phyloP scores from a whole-genome alignment of 2,888 invertebrate species.

The Lumbricus terrestris region DNA sequence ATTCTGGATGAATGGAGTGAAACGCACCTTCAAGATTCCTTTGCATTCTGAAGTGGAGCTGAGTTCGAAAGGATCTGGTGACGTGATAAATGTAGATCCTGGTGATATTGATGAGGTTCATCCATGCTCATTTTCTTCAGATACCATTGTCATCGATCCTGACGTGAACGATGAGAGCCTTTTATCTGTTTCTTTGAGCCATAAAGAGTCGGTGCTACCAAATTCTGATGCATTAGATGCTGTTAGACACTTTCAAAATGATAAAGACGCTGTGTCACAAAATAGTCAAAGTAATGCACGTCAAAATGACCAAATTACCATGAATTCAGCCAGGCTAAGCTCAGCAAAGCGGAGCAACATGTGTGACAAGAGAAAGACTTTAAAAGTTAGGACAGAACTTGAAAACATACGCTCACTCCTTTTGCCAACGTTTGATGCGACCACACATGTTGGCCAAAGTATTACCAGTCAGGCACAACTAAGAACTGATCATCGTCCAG shows the following conservation, averaged over 20 bases:
- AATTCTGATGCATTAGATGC: background rate
- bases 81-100: background rate
- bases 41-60: background rate
- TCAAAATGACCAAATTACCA: background rate
- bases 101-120: background rate
- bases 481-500: background rate
- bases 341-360: background rate
- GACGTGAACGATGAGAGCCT: background rate
- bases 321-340: background rate
- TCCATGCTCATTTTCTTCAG: background rate
- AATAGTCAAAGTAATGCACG: background rate
- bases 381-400: background rate
- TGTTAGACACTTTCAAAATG: background rate
- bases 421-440: background rate
- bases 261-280: background rate
- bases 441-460: background rate
- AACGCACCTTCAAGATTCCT: background rate
- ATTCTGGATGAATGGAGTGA: conserved; percentile 11
- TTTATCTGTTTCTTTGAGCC: background rate
- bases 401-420: background rate
- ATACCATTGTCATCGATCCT: background rate
- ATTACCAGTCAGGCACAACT: background rate
- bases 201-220: background rate
- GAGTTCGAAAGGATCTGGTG: background rate
- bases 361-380: background rate